phyloP scores from a whole-genome alignment of 2,797 vertebrate genomes.

The Hyperoplus lanceolatus region DNA sequence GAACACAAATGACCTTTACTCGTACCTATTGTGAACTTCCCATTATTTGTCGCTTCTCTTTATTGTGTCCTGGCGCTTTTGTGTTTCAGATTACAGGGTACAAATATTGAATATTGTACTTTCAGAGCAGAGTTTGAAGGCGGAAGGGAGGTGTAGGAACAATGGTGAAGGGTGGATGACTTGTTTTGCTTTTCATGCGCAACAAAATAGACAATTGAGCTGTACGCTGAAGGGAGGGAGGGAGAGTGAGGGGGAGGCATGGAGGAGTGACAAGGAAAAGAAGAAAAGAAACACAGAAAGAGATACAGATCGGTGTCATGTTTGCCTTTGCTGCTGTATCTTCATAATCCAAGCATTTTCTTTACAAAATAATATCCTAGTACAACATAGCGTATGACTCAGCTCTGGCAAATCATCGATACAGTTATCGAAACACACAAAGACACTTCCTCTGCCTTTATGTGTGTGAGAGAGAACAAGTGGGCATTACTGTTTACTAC shows the following conservation, averaged over 20 bases:
- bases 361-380: conserved; percentile 51
- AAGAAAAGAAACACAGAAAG: conserved; percentile 16
- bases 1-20: conserved; percentile 30
- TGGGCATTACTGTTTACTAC: conserved; percentile 55
- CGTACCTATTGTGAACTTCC: conserved; percentile 28
- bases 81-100: conserved; percentile 34
- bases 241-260: conserved; percentile 5
- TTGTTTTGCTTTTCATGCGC: conserved; percentile 62
- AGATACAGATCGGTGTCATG: conserved; percentile 52
- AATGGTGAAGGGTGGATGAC: conserved; percentile 54
- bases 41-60: conserved; percentile 34
- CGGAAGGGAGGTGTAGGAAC: conserved; percentile 34
- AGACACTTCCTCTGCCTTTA: conserved; percentile 21
- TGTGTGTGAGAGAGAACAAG: conserved; percentile 1
- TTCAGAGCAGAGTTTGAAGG: conserved; percentile 18
- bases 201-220: conserved; percentile 56
- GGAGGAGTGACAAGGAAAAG: conserved; percentile 13
- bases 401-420: conserved; percentile 30
- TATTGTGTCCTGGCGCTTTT: conserved; percentile 27
- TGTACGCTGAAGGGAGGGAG: conserved; percentile 26
- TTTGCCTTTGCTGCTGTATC: conserved; percentile 23
- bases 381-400: conserved; percentile 21
- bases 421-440: conserved; percentile 21
- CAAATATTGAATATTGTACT: conserved; percentile 42
- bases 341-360: conserved; percentile 57